Conservation (phyloP, 1,140 invertebrate species). For the Chionoecetes opilio region DNA sequence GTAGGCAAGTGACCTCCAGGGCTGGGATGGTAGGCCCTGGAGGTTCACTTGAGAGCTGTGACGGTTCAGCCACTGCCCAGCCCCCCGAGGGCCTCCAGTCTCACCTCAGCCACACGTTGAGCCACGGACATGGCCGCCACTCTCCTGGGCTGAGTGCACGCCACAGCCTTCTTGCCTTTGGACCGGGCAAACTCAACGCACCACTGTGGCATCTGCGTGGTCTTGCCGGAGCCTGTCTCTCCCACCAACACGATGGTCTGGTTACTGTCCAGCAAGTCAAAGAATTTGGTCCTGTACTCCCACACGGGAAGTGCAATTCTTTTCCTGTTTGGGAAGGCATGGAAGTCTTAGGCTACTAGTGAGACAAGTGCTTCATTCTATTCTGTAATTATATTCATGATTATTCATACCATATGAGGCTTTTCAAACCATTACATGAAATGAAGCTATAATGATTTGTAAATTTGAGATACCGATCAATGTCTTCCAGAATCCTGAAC, state of each 20-base stretch:
- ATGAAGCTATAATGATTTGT: no score
- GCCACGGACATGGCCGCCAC: conserved; percentile 99
- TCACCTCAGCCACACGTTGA: conserved; percentile 96
- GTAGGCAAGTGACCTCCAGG: no score
- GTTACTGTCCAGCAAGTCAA: conserved; percentile 94
- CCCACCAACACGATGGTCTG: conserved; percentile 97
- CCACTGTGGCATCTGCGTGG: conserved; percentile 90
- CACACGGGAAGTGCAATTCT: conserved; percentile 97
- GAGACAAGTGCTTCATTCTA: not conserved
- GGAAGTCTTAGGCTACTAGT: conserved; percentile 85
- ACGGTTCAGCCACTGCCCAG: no score
- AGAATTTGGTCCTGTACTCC: conserved; percentile 98
- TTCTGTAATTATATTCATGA: not conserved
- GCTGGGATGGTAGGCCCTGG: no score
- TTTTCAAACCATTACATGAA: no score
- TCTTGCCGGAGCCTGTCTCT: conserved; percentile 98
- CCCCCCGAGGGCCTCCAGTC: no score
- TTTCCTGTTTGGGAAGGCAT: conserved; percentile 87
- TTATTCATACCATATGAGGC: no score
- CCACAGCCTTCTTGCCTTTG: conserved; percentile 92
- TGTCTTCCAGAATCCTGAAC: no score
- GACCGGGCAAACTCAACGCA: conserved; percentile 91
- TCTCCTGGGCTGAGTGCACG: conserved; percentile 98
- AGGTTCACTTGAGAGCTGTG: no score
- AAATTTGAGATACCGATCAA: no score